Base-by-base conservation (phyloP, 2,888 invertebrate species). In the Ceriagrion tenellum region DNA sequence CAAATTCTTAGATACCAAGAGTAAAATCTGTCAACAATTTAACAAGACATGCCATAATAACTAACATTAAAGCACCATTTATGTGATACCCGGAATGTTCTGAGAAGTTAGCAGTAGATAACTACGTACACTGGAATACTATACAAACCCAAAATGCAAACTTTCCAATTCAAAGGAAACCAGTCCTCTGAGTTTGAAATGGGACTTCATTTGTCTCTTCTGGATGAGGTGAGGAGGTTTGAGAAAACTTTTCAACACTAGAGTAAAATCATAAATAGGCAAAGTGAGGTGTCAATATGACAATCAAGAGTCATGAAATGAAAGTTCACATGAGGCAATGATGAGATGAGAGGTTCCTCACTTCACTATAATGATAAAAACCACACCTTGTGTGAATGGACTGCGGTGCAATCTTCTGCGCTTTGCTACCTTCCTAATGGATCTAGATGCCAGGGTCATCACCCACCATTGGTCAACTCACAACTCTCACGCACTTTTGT, bases 1-100 rank as follows among this genome's bases (percentile, higher is more conserved):
- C 13, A 55, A 55, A 55, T 89, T 55, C 89, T 89, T 89, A 55
- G 89, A 89, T 89, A 89, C 89, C 89, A 55, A 89, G 89, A 89
- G 89, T 55, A 89, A 89, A 89, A 47, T 18, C 40, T 26, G 13
- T 81, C 35, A 35, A 81, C 81, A 35, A 35, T 81, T 81, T 12
- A 81, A 30, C 81, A 35, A 81, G 81, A n/a, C 13, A 81, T 81
- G 81, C 81, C 81, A 81, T 35, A 30, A 35, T 35, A 8, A n/a
- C 26, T 26, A 81, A 81, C 81, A 81, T 26, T 81, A 35, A 81
- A 81, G 81, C 81, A 81, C 81, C 81, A 35, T 81, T 81, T 35
- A 35, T 81, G 35, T 81, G 81, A 81, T 81, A 81, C 81, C 81
- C 26, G 81, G 81, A 81, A 81, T 81, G 81, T 69, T 69, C n/a